Conservation (phyloP, 2,888 invertebrate species). For the Epirrita christyi region DNA sequence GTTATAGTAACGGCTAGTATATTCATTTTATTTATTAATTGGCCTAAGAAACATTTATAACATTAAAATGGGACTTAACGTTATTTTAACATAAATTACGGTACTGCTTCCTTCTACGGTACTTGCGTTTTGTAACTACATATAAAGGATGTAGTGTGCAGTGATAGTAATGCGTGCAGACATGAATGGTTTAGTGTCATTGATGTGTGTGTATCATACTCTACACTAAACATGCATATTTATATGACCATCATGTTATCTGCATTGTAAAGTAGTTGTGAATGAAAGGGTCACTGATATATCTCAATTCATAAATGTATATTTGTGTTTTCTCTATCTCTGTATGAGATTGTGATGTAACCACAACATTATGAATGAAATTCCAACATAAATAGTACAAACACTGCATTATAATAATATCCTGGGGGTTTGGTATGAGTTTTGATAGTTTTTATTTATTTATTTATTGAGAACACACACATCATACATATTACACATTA, state of each 20-base stretch:
- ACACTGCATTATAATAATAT: background rate
- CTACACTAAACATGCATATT: constrained; percentile 43
- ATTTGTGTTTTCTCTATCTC: constrained; percentile 11
- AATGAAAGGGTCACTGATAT: constrained; percentile 44
- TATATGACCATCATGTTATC: constrained; percentile 44
- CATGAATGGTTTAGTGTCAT: constrained; percentile 60
- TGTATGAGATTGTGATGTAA: constrained; percentile 10
- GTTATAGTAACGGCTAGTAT: constrained; percentile 45
- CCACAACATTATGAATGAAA: constrained; percentile 17
- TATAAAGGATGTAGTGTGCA: constrained; percentile 39
- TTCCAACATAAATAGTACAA: constrained; percentile 6
- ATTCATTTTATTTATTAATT: constrained; percentile 30
- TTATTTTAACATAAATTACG: constrained; percentile 17
- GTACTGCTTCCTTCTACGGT: constrained; percentile 24
- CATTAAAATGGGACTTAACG: background rate
- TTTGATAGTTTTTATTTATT: no score
- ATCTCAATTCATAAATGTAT: constrained; percentile 42
- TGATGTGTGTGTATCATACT: constrained; percentile 54
- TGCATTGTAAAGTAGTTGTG: constrained; percentile 53
- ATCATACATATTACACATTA: no score
- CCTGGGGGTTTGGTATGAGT: no score
- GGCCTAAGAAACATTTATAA: constrained; percentile 31
- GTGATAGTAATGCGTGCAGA: constrained; percentile 64
- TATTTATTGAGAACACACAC: no score
- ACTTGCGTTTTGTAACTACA: constrained; percentile 34